Evolutionary conservation across 2,797 vertebrate genomes (phyloP).

Genomic region (Heliangelus exortis): DNA sequence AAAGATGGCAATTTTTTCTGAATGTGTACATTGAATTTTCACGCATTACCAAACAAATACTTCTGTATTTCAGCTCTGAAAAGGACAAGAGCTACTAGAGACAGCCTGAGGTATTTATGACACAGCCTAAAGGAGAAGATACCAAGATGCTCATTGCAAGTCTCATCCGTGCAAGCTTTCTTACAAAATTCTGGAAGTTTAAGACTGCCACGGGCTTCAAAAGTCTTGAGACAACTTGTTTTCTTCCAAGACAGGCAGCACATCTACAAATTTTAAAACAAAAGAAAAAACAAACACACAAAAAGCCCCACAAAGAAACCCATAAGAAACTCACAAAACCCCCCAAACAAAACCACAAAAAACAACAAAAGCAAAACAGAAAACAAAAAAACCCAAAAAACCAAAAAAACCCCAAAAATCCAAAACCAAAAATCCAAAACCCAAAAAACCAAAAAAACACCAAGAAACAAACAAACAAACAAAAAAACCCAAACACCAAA

Average conservation of each 20-base stretch:
- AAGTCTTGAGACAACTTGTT: background rate
- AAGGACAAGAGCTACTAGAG: background rate
- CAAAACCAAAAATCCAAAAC: no score
- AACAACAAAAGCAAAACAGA: no score
- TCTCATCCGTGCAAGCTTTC: background rate
- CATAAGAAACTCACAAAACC: no score
- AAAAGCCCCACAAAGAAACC: no score
- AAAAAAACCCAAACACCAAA: no score
- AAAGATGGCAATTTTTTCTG: background rate
- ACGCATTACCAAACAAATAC: accelerated
- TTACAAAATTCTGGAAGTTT: background rate
- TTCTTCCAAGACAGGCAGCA: background rate
- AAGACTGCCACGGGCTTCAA: background rate
- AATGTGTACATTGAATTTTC: background rate
- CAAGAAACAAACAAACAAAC: no score
- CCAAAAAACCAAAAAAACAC: no score
- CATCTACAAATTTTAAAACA: background rate
- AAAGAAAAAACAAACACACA: background rate
- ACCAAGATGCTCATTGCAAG: background rate
- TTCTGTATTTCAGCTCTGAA: background rate
- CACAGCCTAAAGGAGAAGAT: background rate
- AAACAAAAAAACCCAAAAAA: no score
- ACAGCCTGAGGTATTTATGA: background rate
- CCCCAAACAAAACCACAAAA: no score
- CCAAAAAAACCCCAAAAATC: no score